Conservation (phyloP, 2,113 vertebrate genomes). For the Prolemur simus region DNA sequence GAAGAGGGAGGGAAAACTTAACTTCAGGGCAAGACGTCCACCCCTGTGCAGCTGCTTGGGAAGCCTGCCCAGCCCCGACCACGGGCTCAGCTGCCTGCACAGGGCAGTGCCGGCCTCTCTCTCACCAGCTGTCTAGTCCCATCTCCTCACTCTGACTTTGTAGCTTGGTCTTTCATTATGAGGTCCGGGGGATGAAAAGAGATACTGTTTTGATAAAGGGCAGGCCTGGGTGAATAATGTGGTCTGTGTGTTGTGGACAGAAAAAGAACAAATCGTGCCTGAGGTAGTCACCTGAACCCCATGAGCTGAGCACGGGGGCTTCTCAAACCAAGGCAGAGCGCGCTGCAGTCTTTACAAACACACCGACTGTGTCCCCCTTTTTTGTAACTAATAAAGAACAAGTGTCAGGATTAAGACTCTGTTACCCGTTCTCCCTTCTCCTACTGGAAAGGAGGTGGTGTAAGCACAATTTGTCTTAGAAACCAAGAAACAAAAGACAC, state of each 20-base stretch:
- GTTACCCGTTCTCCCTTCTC: background rate
- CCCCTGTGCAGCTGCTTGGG: background rate
- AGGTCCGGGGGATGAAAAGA: constrained; percentile 8
- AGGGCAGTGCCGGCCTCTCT: background rate
- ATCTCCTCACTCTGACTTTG: background rate
- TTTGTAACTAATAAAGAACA: background rate
- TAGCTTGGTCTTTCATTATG: background rate
- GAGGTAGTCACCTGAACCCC: background rate
- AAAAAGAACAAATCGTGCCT: background rate
- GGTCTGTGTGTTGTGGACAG: background rate
- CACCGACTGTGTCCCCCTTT: background rate
- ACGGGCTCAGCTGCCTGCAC: background rate
- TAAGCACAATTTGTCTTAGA: background rate
- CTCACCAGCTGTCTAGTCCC: background rate
- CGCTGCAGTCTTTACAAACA: background rate
- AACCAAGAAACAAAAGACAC: background rate
- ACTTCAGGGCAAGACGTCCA: background rate
- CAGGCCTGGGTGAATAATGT: background rate
- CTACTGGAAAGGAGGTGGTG: background rate
- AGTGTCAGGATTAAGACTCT: background rate
- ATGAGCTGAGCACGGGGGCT: background rate
- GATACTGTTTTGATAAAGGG: background rate
- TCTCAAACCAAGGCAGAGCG: background rate
- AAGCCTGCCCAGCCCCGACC: background rate
- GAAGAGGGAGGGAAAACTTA: constrained; percentile 13